Evolutionary conservation across 2,113 vertebrate species (phyloP), one percentile per base, ranked within the genome.

Genomic region (Bufo gargarizans): DNA sequence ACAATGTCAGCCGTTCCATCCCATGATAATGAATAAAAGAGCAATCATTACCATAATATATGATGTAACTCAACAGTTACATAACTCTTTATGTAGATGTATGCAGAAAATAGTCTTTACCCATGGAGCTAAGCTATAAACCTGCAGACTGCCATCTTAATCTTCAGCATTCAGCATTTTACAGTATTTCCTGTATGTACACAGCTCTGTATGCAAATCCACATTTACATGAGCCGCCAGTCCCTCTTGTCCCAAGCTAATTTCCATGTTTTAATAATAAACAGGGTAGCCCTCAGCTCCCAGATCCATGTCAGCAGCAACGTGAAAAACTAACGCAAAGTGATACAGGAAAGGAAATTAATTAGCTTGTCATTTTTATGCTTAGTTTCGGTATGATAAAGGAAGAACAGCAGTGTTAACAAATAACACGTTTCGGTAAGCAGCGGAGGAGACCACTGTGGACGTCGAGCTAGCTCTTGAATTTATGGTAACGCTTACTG

Each of bases 231-330:
- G 49, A 86, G 63, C 63, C n/a, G 82, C 14, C 49, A 2, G 63
- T 55, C 63, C 63, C 82, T 53, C 20, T 33, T 43, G 65, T 84
- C 71, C 63, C 45, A 13, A 47, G 82, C n/a, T 84, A 3, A 71
- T 84, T 71, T 83, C 82, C 63, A 71, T 84, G 82, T 84, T 84
- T 84, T 84, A 84, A 71, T 84, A 71, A 71, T 84, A 84, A 50
- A 65, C 82, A 22, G 49, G 63, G 69, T 20, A 85, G 83, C 69
- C 61, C 69, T 85, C 69, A 58, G 69, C 69, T 16, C 53, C 13
- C 50, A 85, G 53, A 59, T 58, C 53, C 19, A 59, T 85, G 83
- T 76, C 69, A 58, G 20, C 69, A 76, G 69, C 83, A 59, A 74
- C 7, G 55, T 47, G 58, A 76, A 58, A 74, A 55, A 58, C 14